A percentile compares a stretch with the other conserved stretches of the same genome.
phyloP scores from a whole-genome alignment of 2,888 invertebrate genomes.

The Pycnomerus fuliginosus region DNA sequence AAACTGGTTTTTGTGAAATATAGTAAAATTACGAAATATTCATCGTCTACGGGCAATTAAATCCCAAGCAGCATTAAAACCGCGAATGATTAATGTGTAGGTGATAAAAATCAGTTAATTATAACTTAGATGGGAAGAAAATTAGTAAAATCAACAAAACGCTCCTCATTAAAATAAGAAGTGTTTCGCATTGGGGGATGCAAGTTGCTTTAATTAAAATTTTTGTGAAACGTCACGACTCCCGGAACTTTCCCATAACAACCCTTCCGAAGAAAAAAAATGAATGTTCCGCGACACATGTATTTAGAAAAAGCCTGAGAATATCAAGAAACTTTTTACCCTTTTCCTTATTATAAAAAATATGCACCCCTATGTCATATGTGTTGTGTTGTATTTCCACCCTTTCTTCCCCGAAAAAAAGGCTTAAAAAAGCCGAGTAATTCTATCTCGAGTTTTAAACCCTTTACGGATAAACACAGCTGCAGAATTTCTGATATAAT shows the following conservation, averaged over 20 bases:
- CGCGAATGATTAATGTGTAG: too few relatives aligned
- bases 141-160: not conserved
- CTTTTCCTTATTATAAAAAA: slow-evolving; percentile 34
- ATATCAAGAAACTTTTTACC: slow-evolving; percentile 32
- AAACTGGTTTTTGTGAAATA: too few relatives aligned
- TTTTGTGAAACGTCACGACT: not conserved
- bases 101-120: slow-evolving; percentile 2
- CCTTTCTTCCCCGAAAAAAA: slow-evolving; percentile 33
- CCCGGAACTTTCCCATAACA: not conserved
- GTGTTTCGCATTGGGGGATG: not conserved
- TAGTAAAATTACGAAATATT: too few relatives aligned
- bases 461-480: slow-evolving; percentile 42
- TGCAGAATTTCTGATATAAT: too few relatives aligned
- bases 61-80: not conserved
- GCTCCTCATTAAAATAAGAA: not conserved
- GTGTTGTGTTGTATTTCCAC: slow-evolving; percentile 35
- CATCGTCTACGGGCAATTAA: not conserved
- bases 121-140: not conserved
- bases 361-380: slow-evolving; percentile 25
- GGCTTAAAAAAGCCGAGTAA: slow-evolving; percentile 36
- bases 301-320: slow-evolving; percentile 4
- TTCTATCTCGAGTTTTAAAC: slow-evolving; percentile 38
- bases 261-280: slow-evolving; percentile 3
- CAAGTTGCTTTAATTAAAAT: not conserved
- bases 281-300: not conserved